A percentile compares a stretch with the other conserved stretches of the same genome.
Conservation (phyloP, 2,888 invertebrate genomes). For the Tubulanus polymorphus region DNA sequence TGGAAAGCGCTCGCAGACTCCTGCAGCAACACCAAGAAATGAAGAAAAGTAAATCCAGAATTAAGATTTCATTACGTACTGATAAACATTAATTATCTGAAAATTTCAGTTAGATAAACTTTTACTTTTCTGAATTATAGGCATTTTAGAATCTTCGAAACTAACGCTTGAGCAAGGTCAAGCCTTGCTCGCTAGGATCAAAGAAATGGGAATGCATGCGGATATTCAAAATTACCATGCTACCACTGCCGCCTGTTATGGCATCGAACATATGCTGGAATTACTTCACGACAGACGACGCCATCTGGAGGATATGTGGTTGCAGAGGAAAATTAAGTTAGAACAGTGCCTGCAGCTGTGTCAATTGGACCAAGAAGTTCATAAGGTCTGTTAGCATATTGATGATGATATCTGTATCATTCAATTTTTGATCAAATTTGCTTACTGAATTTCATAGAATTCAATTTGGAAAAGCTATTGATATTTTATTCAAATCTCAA, state of each 20-base stretch:
- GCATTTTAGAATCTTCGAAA: slow-evolving; percentile 72
- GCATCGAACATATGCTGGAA: slow-evolving; percentile 55
- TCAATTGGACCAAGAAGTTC: slow-evolving; percentile 68
- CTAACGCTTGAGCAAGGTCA: slow-evolving; percentile 77
- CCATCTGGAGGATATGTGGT: slow-evolving; percentile 63
- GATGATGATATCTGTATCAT: no score
- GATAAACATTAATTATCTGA: background rate
- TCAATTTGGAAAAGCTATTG: no score
- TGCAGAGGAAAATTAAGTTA: slow-evolving; percentile 68
- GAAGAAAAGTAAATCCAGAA: slow-evolving; percentile 37
- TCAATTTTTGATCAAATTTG: no score
- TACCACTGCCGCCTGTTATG: slow-evolving; percentile 55
- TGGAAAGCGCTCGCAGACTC: slow-evolving; percentile 67
- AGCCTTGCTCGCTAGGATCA: slow-evolving; percentile 67
- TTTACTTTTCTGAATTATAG: slow-evolving; percentile 29
- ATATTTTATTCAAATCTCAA: no score
- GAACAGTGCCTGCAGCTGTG: slow-evolving; percentile 75
- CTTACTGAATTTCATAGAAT: no score
- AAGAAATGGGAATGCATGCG: slow-evolving; percentile 70
- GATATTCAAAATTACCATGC: slow-evolving; percentile 60
- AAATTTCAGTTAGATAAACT: background rate
- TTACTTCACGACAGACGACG: slow-evolving; percentile 69
- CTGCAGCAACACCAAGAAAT: slow-evolving; percentile 70
- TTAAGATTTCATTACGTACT: background rate
- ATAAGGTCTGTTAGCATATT: slow-evolving; percentile 51